Evolutionary conservation across 2,113 vertebrate species (phyloP), one percentile per base, ranked within the genome.

Genomic region (Globicephala melas): DNA sequence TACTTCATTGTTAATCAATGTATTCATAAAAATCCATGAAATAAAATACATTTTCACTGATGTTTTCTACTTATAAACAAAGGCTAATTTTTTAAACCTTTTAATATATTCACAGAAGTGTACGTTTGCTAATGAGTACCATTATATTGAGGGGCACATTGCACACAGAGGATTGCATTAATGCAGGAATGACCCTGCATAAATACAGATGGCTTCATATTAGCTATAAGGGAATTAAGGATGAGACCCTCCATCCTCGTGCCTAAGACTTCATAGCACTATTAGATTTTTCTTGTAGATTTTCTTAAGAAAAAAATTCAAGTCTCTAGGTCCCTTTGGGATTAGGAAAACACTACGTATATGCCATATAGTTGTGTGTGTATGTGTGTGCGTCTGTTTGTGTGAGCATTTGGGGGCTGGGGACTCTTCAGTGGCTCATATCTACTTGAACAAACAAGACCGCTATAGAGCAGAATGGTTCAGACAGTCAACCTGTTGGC

Each of bases 31-130:
- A 96, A 79, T 96, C 26, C 38, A n/a, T 87, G 95, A 94, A 98
- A 96, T 95, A 89, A 97, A 97, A 98, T 97, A 90, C 94, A 97
- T 97, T 96, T 95, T 97, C 44, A 67, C 18, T 81, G n/a, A 77
- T 95, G 38, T 91, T 97, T 98, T 95, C 95, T 91, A 97, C 82
- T 98, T 98, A 97, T 83, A 97, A 97, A 97, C 86, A 96, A 95
- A 68, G 2, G 70, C 88, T 95, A 93, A 95, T 98, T 98, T 94
- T 92, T 96, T 92, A 96, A 96, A 68, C 33, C 25, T 65, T 93
- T 96, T 97, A 97, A 96, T 94, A 96, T 96, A 97, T 97, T 98
- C 95, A 93, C 41, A 79, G 83, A 87, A 91, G 60, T 98, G 55
- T 80, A 92, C 68, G 82, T 91, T 80, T 23, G 31, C 77, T 98